phyloP scores from a whole-genome alignment of 2,113 vertebrate species.

The Gyps fulvus region DNA sequence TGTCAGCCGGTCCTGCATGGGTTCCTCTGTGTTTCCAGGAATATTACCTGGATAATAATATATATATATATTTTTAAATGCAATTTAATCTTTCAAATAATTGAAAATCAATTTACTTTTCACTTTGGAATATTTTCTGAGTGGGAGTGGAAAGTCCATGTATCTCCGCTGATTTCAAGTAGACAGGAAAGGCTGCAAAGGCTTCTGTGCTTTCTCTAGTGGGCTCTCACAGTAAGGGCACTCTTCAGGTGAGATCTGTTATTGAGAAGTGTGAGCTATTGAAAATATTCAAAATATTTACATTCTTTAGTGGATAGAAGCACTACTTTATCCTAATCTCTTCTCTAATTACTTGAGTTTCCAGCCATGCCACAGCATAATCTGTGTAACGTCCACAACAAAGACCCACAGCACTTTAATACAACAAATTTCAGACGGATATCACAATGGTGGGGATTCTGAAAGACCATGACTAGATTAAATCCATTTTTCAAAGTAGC shows the following conservation, averaged over 20 bases:
- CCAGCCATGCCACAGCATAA: not conserved
- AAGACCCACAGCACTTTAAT: not conserved
- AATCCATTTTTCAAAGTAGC: not conserved
- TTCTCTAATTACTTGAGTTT: slow-evolving; percentile 40
- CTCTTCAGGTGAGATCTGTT: slow-evolving; percentile 39
- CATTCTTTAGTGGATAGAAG: slow-evolving; percentile 51
- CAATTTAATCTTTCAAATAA: not conserved
- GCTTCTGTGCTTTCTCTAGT: not conserved
- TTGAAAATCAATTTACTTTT: not conserved
- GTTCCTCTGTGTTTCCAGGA: not conserved
- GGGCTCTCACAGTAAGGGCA: not conserved
- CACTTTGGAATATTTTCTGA: not conserved
- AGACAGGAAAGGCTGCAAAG: not conserved
- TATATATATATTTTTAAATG: not conserved
- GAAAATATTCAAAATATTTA: slow-evolving; percentile 69
- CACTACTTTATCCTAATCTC: slow-evolving; percentile 47
- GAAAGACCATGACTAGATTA: not conserved
- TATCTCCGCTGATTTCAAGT: not conserved
- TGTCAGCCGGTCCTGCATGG: not conserved
- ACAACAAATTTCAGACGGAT: not conserved
- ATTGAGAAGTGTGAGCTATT: slow-evolving; percentile 35
- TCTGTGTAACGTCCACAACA: not conserved
- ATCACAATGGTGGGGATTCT: not conserved
- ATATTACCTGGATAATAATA: not conserved
- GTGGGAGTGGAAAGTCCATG: not conserved